Conservation (phyloP, 2,888 invertebrate genomes). For the Ophion costatus region DNA sequence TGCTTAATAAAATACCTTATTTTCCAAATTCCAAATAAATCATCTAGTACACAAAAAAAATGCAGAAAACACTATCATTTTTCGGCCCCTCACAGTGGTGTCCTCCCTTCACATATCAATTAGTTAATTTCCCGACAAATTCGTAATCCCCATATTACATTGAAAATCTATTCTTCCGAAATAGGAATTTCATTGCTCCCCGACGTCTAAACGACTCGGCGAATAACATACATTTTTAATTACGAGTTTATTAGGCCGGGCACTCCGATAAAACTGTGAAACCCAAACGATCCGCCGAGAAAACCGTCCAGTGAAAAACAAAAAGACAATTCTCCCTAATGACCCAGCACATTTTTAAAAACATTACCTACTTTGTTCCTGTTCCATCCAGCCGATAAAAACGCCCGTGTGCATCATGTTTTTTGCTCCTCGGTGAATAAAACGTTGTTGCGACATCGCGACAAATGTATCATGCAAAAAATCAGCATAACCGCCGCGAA, state of each 20-base stretch:
- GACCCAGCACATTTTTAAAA: not conserved
- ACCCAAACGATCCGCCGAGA: not conserved
- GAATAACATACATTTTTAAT: not conserved
- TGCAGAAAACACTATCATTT: too few species aligned
- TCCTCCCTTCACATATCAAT: too few species aligned
- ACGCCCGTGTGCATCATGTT: constrained; percentile 5
- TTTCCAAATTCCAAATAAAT: too few species aligned
- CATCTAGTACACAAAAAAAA: too few species aligned
- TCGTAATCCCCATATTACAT: not conserved
- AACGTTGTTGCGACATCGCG: not conserved
- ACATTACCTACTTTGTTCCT: not conserved
- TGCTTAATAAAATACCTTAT: too few species aligned
- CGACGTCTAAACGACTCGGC: not conserved
- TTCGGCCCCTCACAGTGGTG: too few species aligned
- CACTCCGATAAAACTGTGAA: not conserved
- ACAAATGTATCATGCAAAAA: constrained; percentile 52
- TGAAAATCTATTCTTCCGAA: not conserved
- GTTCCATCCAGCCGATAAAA: not conserved
- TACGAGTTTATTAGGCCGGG: not conserved
- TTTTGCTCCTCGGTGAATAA: not conserved
- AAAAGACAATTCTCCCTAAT: not conserved
- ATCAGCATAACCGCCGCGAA: constrained; percentile 33
- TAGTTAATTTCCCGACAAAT: too few species aligned
- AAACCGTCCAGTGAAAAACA: not conserved
- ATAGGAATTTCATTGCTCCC: not conserved